Conservation (phyloP, 2,113 vertebrate species). For the Polypterus senegalus region DNA sequence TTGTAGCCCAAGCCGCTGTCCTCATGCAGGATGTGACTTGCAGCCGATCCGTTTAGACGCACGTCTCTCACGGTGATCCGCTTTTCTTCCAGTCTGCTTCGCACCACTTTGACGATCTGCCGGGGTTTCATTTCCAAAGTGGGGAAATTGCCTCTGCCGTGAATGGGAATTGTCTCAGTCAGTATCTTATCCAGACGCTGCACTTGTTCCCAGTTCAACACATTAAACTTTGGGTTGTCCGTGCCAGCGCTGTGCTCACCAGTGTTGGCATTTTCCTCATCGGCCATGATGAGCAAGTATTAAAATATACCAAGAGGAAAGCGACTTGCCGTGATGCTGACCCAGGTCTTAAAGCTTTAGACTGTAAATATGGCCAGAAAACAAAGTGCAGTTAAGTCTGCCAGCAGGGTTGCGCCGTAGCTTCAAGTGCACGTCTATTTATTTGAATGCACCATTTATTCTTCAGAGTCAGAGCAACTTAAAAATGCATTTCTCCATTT, state of each 20-base stretch:
- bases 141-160: constrained; percentile 96
- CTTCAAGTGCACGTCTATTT: too few relatives aligned
- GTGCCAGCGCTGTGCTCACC: constrained; percentile 32
- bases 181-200: constrained; percentile 86
- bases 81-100: constrained; percentile 79
- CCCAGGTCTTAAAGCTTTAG: too few relatives aligned
- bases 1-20: constrained; percentile 93
- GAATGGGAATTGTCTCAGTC: constrained; percentile 90
- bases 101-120: constrained; percentile 85
- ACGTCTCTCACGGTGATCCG: constrained; percentile 79
- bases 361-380: too few relatives aligned
- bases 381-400: too few relatives aligned
- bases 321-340: too few relatives aligned
- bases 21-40: constrained; percentile 87
- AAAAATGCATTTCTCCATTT: too few relatives aligned
- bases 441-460: too few relatives aligned
- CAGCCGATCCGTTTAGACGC: constrained; percentile 86
- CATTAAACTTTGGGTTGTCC: constrained; percentile 63
- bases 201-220: constrained; percentile 95
- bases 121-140: constrained; percentile 89
- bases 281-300: constrained; percentile 60
- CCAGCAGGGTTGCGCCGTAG: too few relatives aligned
- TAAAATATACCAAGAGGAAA: neutral
- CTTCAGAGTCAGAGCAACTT: too few relatives aligned
- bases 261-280: constrained; percentile 52